These are phyloP conservation scores for Chrysochloris asiatica DNA, from an alignment of 2,113 vertebrate genomes.

Conservation along the genomic window DNA sequence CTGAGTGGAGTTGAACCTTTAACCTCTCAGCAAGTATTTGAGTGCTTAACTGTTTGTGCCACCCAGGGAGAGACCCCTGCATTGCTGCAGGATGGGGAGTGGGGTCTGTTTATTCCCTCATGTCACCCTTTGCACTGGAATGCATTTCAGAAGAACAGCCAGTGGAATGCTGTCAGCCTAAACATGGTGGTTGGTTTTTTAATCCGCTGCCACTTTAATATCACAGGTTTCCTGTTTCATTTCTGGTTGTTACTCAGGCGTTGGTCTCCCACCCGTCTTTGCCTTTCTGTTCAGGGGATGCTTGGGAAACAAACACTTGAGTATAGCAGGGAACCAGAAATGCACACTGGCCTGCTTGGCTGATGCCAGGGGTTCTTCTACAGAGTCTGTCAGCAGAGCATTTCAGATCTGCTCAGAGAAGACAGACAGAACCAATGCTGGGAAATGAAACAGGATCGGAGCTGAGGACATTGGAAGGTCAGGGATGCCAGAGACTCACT, in stretches of 20 bases:
- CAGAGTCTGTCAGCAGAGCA: background rate
- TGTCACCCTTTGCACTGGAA: background rate
- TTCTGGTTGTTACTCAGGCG: background rate
- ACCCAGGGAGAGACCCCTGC: background rate
- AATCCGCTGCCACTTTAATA: background rate
- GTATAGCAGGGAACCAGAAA: background rate
- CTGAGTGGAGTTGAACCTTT: background rate
- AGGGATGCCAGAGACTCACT: background rate
- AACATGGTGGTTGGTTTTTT: fast-evolving
- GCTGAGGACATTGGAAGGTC: background rate
- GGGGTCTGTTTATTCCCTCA: fast-evolving
- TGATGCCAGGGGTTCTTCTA: background rate
- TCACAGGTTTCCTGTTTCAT: background rate
- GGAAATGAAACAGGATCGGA: background rate
- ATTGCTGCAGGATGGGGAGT: background rate
- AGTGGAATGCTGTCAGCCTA: background rate
- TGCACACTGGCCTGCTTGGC: background rate
- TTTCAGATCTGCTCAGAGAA: background rate
- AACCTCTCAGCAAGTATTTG: background rate
- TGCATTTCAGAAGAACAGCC: background rate
- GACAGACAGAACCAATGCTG: fast-evolving
- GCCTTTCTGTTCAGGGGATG: background rate
- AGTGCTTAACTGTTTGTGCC: background rate
- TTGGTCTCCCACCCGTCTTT: background rate
- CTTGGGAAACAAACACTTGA: background rate